These are phyloP conservation scores for Phoxinus dragarum DNA, from an alignment of 2,797 vertebrate genomes.

Conservation along the genomic window DNA sequence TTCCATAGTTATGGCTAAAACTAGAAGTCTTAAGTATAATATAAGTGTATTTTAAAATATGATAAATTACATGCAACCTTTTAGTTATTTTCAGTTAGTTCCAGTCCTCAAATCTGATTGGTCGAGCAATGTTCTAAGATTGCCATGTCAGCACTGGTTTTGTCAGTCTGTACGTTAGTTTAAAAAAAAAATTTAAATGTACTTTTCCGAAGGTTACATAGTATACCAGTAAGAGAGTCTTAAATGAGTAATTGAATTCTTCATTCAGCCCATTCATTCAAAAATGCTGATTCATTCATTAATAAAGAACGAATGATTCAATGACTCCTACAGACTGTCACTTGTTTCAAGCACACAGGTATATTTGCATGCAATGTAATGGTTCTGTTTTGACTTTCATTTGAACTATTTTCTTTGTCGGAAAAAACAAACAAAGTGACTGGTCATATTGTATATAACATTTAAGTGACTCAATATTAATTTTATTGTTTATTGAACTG, in stretches of 20 bases:
- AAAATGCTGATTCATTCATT: not conserved
- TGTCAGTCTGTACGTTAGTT: not conserved
- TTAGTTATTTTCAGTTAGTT: not conserved
- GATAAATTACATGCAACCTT: not conserved
- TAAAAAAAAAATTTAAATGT: not conserved
- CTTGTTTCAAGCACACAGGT: not conserved
- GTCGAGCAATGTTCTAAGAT: not conserved
- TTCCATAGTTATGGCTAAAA: not conserved
- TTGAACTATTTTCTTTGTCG: not conserved
- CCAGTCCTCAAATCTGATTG: not conserved
- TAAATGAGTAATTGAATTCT: not conserved
- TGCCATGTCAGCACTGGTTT: not conserved
- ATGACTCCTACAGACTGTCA: not conserved
- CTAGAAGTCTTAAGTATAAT: not conserved
- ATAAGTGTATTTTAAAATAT: not conserved
- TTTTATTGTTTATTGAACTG: not conserved
- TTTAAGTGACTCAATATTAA: not conserved
- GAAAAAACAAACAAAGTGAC: not conserved
- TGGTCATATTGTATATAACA: not conserved
- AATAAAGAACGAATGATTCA: not conserved
- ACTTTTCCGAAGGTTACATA: not conserved
- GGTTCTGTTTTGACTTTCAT: not conserved
- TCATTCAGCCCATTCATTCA: not conserved
- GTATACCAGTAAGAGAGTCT: not conserved
- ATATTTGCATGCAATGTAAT: not conserved